Base-by-base conservation (phyloP, 1,140 invertebrate species). In the Cataglyphis hispanica region DNA sequence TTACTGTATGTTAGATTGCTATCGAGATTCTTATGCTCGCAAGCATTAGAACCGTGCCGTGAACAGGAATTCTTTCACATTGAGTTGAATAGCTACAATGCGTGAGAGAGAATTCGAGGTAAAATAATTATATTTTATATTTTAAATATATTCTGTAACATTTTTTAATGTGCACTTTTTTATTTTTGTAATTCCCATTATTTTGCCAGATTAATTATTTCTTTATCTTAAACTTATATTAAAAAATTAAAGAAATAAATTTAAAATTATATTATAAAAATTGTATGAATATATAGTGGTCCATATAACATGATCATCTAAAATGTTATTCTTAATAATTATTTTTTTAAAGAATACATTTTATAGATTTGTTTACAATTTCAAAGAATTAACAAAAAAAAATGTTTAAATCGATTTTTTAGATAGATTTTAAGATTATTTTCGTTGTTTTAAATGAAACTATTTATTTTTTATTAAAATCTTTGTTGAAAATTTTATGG, bases 1-100 rank as follows among this genome's bases (percentile, higher is more conserved):
- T 56, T 75, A 43, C n/a, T 40, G 46, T 60, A 56, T 22, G 40
- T 89, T 90, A 87, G 58, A 76, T 64, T 75, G 85, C 75, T 80
- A 85, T 81, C 53, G 87, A 80, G 85, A 87, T 70, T 46, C 27
- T 64, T 60, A 74, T 22, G 53, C 60, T 61, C 46, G 46, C 46
- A 5, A 83, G 81, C 46, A 56, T 85, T 86, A 84, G 64, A 67
- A 86, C 75, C 37, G 16, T 53, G 13, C 16, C 43, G 67, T 25
- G 67, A 72, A 60, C 78, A 60, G 78, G 25, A 83, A 83, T 83
- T 83, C 78, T 83, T 83, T 83, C 67, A 83, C 78, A 67, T 83
- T 25, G 66, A 83, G 78, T 58, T 53, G 53, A 50, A 50, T 31
- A 37, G 66, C 37, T 80, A 80, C 76, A 67, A 25, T 50, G 67